Evolutionary conservation across 2,888 invertebrate species (phyloP), one percentile per base, ranked within the genome.

Genomic region (Drosophila kanekoi): DNA sequence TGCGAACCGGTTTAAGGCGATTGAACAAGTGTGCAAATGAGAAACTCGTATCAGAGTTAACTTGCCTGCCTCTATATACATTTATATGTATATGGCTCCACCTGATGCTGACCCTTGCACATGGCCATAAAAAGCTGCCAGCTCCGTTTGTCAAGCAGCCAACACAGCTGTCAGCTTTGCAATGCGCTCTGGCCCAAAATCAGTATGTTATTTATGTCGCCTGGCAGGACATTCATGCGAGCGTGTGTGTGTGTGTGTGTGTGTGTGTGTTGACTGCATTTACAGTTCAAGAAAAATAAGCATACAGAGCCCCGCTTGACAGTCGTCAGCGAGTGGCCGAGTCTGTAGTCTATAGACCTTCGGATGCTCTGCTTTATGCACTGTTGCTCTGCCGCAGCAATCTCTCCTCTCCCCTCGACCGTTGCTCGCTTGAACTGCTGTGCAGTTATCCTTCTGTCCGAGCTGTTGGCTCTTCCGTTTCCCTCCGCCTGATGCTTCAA

Each of bases 391-490:
- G 13, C 43, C 13, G 20, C 35, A 4, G 1, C 20, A 4, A 9
- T 0, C 16, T 5, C 4, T 1, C 10, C 14, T n/a, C 14, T 14
- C 8, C 3, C 33, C 4, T 0, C 13, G 2, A 0, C 14, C 9
- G 16, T 40, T 44, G 20, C 52, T 47, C 20, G 28, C 28, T 28
- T 8, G 28, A 28, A 8, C 28, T 49, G 3, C 10, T 56, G 53
- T 53, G 48, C 52, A 45, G 38, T 47, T 47, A 41, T 63, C 37
- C 66, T 68, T 38, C 64, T 64, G 76, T 62, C 72, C 49, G 78
- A 64, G 45, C 76, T 81, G 80, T 72, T 83, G 80, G 81, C 79
- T 81, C 72, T 82, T 82, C 86, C 82, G 81, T 73, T 82, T 72
- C 79, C 83, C 72, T 80, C 60, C 60, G 72, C 75, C 72, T 64